Conservation (phyloP, 1,140 invertebrate genomes). For the Camponotus floridanus region DNA sequence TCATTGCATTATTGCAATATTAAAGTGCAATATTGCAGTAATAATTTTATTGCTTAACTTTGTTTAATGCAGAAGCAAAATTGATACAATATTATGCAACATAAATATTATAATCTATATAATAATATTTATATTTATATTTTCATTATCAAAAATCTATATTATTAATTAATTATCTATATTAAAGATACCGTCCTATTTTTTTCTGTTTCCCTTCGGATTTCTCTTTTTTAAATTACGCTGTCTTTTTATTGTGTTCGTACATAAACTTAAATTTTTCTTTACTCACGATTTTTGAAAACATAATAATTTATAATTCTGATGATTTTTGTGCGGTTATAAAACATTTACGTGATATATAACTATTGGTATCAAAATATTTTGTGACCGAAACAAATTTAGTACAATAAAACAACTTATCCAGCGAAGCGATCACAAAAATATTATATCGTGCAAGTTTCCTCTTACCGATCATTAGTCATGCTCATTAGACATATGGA, state of each 20-base stretch:
- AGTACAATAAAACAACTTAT: background rate
- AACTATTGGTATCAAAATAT: background rate
- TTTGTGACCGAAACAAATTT: background rate
- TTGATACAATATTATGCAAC: background rate
- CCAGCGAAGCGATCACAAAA: background rate
- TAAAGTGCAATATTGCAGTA: background rate
- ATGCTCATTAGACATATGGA: background rate
- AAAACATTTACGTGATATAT: background rate
- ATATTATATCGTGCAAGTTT: constrained; percentile 2
- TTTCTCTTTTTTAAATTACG: background rate
- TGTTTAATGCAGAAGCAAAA: background rate
- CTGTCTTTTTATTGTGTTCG: background rate
- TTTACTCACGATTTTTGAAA: background rate
- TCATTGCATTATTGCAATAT: background rate
- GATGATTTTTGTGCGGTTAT: background rate
- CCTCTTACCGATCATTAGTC: background rate
- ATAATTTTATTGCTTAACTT: background rate
- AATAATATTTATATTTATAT: background rate
- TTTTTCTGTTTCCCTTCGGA: background rate
- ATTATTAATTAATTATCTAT: background rate
- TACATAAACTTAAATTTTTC: background rate
- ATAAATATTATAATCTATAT: background rate
- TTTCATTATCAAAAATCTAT: background rate
- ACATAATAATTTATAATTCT: background rate
- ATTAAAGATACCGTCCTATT: background rate